A percentile compares a stretch with the other conserved stretches of the same genome.
Evolutionary conservation across 2,888 invertebrate genomes (phyloP).

Genomic region (Heliconius ismenius): DNA sequence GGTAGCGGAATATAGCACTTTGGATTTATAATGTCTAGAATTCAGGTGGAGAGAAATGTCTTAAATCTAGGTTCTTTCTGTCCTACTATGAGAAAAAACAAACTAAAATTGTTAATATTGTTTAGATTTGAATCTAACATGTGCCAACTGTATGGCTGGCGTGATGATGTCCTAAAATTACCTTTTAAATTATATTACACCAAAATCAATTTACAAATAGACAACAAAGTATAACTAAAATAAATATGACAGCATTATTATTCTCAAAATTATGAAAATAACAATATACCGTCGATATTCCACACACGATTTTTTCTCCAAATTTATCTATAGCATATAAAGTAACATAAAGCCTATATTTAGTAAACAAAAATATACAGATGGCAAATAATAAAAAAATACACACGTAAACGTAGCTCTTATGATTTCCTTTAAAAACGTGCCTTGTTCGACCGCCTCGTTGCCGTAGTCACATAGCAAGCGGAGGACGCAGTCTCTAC

Average conservation of each 20-base stretch:
- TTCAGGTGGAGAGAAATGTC: too few species aligned
- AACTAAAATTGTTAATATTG: too few species aligned
- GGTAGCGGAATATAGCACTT: too few species aligned
- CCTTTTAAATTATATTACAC: too few species aligned
- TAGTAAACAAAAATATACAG: slow-evolving; percentile 24
- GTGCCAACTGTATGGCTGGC: too few species aligned
- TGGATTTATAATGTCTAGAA: too few species aligned
- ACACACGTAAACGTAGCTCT: slow-evolving; percentile 85
- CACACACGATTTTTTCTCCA: slow-evolving; percentile 7
- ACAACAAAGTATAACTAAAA: background rate
- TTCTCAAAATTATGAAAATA: background rate
- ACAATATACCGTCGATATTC: background rate
- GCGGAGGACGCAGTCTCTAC: slow-evolving; percentile 83
- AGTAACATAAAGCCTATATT: slow-evolving; percentile 22
- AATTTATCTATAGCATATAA: slow-evolving; percentile 24
- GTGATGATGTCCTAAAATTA: too few species aligned
- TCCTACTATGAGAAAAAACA: too few species aligned
- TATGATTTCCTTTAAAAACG: slow-evolving; percentile 84
- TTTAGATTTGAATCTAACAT: too few species aligned
- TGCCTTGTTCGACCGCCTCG: slow-evolving; percentile 69
- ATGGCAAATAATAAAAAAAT: slow-evolving; percentile 43
- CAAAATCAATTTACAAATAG: background rate
- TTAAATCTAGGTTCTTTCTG: too few species aligned
- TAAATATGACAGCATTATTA: too few species aligned
- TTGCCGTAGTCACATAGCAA: slow-evolving; percentile 83